Evolutionary conservation across 2,113 vertebrate species (phyloP), one percentile per base, ranked within the genome.

Genomic region (Pomatostomus ruficeps): DNA sequence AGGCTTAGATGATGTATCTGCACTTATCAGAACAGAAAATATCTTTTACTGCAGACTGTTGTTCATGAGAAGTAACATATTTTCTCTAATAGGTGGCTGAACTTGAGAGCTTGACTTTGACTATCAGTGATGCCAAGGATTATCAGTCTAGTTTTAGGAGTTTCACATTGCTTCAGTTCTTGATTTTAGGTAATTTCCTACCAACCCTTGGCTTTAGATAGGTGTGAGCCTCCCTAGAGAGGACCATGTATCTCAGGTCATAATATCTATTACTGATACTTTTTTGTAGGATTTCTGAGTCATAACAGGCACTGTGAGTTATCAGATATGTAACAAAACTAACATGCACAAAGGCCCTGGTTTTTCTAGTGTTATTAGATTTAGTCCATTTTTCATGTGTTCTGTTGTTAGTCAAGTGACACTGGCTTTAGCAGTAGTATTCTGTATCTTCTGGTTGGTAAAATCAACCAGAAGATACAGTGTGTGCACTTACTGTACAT

Each of bases 11-110:
- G 93, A 76, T 72, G 81, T 59, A 11, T 84, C 45, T 93, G 85
- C 58, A 58, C 51, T 83, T 89, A 85, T 81, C 57, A 75, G 54
- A 74, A 40, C 57, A 87, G 62, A 88, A 93, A 88, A 85, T 49
- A 20, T 72, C n/a, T 67, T 65, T 87, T 95, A 75, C 68, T 97
- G 67, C 63, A 29, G 62, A 67, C 75, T 95, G n/a, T 76, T 96
- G 82, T 95, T 94, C 58, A 57, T 59, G 65, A 94, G 94, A 94
- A 96, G 29, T 81, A 91, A 93, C 93, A 83, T 89, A 58, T 94
- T 96, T 97, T 94, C 79, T 95, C 67, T 93, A 94, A 85, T 74
- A 86, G 6, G 23, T 78, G 58, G 18, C 48, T 89, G 77, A 80
- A 95, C 29, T 82, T 71, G 75, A 93, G 78, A 91, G 75, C 77